Percentiles rank a stretch among this genome's conserved stretches.
These are phyloP conservation scores for Patiria miniata DNA, from an alignment of 35 echinoderm and acorn worm species.

Conservation along the genomic window DNA sequence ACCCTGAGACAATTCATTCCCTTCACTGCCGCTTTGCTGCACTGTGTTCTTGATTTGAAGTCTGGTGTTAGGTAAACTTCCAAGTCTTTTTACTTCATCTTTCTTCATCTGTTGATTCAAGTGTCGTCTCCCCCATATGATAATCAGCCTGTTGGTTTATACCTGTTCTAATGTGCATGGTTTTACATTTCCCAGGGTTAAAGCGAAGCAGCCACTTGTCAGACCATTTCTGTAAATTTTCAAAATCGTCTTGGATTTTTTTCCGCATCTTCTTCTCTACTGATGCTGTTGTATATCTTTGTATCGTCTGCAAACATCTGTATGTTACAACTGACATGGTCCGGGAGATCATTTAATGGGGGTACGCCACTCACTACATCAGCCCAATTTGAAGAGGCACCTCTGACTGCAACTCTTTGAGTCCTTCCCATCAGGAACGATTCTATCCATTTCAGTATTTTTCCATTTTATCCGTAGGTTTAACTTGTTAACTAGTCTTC, in stretches of 20 bases:
- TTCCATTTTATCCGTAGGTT: conserved; percentile 41
- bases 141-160: no score
- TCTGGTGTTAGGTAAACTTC: no score
- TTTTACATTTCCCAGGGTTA: conserved; percentile 58
- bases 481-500: conserved; percentile 38
- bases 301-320: no score
- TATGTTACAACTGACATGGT: conserved; percentile 6
- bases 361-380: conserved; percentile 47
- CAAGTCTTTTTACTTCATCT: no score
- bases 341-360: conserved; percentile 52
- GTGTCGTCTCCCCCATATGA: no score
- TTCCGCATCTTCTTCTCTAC: no score
- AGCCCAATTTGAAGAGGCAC: conserved; percentile 37
- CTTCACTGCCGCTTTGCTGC: no score
- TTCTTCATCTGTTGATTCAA: no score
- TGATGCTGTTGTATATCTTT: no score
- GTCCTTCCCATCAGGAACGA: conserved; percentile 46
- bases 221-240: conserved; percentile 29
- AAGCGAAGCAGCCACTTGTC: conserved; percentile 40
- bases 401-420: conserved; percentile 32
- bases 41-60: no score
- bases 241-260: conserved; percentile 35
- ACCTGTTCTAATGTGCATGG: conserved; percentile 28
- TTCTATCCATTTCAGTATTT: conserved; percentile 41
- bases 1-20: no score